Evolutionary conservation across 2,797 vertebrate species (phyloP), one percentile per base, ranked within the genome.

Genomic region (Scleropages formosus): DNA sequence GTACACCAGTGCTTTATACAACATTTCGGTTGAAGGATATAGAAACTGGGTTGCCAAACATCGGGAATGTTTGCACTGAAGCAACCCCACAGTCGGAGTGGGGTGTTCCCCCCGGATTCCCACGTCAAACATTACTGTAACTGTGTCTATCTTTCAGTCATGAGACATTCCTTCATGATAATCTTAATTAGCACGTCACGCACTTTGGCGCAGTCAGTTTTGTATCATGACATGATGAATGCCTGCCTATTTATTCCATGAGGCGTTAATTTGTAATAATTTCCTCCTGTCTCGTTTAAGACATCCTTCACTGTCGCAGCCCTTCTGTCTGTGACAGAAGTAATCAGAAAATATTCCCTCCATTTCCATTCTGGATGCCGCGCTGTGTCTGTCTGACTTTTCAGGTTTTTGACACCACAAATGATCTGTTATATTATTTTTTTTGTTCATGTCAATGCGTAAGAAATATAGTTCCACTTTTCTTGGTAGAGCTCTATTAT

Each of bases 241-340:
- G 49, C 26, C 24, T 56, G 68, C 27, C 53, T 56, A 46, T 70
- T 31, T 15, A 70, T 53, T 31, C 27, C 68, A 8, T 24, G n/a
- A 69, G 12, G 51, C 22, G 10, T 68, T 27, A 16, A 56, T 56
- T 56, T 70, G 49, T 70, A 70, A 70, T 51, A 11, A 70, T 56
- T 18, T 56, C 39, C 46, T 20, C 22, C 15, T 20, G n/a, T 3
- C 59, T 61, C 59, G 16, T 61, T 18, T 61, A 61, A 6, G n/a
- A 51, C 46, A 22, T 24, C 46, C 0, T 12, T 27, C 24, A 70
- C 24, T 39, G 31, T 39, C 31, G 6, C 31, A 39, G 31, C 31
- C 31, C 31, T 39, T 39, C 31, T 39, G 31, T 39, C 31, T 39
- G 31, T 39, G 18, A 56, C 53, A 56, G 18, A 56, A 56, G 56